Percentiles rank a stretch among this genome's conserved stretches.
These are phyloP conservation scores for Hydrocynus forskahlii DNA, from an alignment of 2,797 vertebrate genomes.

Conservation along the genomic window DNA sequence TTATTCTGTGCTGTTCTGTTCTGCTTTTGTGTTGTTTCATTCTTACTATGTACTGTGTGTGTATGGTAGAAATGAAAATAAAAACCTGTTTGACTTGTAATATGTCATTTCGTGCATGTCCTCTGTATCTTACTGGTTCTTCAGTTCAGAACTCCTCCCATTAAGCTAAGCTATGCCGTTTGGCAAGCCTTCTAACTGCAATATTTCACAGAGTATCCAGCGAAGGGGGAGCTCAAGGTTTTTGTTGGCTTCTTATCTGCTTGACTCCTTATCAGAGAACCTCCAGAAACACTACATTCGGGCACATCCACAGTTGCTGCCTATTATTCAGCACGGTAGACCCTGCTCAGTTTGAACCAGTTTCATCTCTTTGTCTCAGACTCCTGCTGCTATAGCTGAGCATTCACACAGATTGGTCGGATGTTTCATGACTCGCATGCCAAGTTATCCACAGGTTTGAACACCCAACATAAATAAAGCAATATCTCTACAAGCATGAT, in stretches of 20 bases:
- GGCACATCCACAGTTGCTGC: conserved; percentile 31
- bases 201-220: conserved; percentile 1
- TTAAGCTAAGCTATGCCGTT: not conserved
- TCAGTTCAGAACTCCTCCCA: not conserved
- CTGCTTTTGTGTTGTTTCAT: too few relatives aligned
- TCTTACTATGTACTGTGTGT: too few relatives aligned
- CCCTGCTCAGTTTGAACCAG: not conserved
- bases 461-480: not conserved
- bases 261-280: conserved; percentile 48
- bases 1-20: too few relatives aligned
- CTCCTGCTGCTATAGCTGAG: conserved; percentile 20
- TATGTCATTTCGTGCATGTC: not conserved
- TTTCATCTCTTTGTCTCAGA: conserved; percentile 30
- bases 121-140: not conserved
- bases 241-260: conserved; percentile 27
- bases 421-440: not conserved
- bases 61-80: too few relatives aligned
- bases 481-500: conserved; percentile 10
- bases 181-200: not conserved
- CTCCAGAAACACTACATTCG: conserved; percentile 28
- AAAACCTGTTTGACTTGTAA: too few relatives aligned
- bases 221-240: not conserved
- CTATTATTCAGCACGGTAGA: conserved; percentile 3
- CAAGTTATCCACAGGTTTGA: not conserved
- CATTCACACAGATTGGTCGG: not conserved